phyloP scores from a whole-genome alignment of 2,113 vertebrate genomes.

The Dascyllus trimaculatus region DNA sequence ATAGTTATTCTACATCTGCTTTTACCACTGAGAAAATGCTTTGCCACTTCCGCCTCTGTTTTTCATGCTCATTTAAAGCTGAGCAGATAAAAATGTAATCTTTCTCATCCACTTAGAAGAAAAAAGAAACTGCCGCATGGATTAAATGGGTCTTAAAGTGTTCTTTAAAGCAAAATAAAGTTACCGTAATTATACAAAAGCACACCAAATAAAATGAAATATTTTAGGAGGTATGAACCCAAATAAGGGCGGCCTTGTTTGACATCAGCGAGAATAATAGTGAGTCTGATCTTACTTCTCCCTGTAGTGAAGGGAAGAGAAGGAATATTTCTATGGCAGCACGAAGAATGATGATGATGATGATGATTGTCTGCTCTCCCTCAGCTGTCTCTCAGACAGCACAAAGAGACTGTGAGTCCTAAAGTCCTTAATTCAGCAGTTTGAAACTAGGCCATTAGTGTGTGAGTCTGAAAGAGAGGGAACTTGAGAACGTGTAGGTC shows the following conservation, averaged over 20 bases:
- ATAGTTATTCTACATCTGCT: no score
- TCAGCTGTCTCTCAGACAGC: constrained; percentile 55
- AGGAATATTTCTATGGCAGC: constrained; percentile 20
- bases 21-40: background rate
- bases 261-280: constrained; percentile 49
- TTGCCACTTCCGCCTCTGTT: background rate
- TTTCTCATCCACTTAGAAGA: background rate
- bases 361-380: constrained; percentile 42
- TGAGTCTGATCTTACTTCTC: constrained; percentile 41
- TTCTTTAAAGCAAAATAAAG: background rate
- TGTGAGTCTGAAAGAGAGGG: constrained; percentile 12
- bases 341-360: constrained; percentile 36
- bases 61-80: constrained; percentile 1
- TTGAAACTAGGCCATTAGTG: constrained; percentile 66
- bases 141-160: constrained; percentile 30
- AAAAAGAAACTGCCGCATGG: constrained; percentile 12
- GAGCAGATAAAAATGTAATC: background rate
- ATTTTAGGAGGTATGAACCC: constrained; percentile 24
- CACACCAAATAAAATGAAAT: constrained; percentile 11
- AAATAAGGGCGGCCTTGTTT: constrained; percentile 46
- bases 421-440: constrained; percentile 72
- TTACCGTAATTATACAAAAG: background rate
- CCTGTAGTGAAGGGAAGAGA: constrained; percentile 13
- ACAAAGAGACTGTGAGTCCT: constrained; percentile 62
- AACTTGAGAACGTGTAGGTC: constrained; percentile 4